A percentile compares a stretch with the other conserved stretches of the same genome.
phyloP scores from a whole-genome alignment of 2,888 invertebrate genomes.

The Synanthedon formicaeformis region DNA sequence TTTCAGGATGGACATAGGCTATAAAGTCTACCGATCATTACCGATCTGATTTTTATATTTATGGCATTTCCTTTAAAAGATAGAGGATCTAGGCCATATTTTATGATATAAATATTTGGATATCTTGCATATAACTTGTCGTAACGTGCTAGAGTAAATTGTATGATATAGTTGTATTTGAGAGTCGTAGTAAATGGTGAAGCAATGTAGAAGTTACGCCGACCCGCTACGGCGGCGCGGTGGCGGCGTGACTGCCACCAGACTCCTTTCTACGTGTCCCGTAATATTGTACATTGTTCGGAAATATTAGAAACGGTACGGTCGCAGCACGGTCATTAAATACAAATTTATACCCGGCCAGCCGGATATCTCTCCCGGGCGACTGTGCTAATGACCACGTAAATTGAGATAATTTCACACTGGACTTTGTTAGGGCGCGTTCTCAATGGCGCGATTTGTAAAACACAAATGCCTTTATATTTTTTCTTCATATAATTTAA shows the following conservation, averaged over 20 bases:
- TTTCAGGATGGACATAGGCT: too few relatives aligned
- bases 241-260: constrained; percentile 12
- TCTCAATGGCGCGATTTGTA: not conserved
- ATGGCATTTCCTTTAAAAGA: too few relatives aligned
- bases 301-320: constrained; percentile 47
- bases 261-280: constrained; percentile 23
- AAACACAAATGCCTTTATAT: too few relatives aligned
- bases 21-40: too few relatives aligned
- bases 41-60: too few relatives aligned
- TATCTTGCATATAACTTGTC: too few relatives aligned
- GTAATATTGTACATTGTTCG: constrained; percentile 40
- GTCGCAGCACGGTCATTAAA: constrained; percentile 52
- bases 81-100: too few relatives aligned
- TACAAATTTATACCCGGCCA: constrained; percentile 63
- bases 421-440: constrained; percentile 41
- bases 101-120: too few relatives aligned
- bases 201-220: constrained; percentile 2
- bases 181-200: not conserved
- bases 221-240: constrained; percentile 17
- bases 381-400: constrained; percentile 68
- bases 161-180: too few relatives aligned
- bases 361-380: constrained; percentile 66
- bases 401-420: constrained; percentile 70
- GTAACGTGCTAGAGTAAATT: too few relatives aligned
- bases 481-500: too few relatives aligned